A percentile compares a stretch with the other conserved stretches of the same genome.
Conservation (phyloP, 2,888 invertebrate species). For the Apodemia mormo region DNA sequence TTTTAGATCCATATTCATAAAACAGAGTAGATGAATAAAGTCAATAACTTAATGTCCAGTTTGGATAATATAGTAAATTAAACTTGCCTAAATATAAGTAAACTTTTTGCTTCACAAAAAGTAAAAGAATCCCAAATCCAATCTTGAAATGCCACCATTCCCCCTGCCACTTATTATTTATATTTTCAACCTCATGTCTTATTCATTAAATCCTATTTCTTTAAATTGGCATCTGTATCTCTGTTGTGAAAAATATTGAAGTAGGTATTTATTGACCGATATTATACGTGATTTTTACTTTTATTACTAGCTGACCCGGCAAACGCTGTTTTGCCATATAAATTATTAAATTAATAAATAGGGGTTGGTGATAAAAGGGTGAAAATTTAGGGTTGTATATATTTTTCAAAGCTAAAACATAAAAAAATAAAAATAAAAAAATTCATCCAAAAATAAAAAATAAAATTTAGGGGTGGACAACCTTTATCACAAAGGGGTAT, state of each 20-base stretch:
- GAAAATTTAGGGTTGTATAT: too few species aligned
- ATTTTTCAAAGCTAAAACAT: too few species aligned
- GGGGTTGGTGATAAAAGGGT: too few species aligned
- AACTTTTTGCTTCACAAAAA: background rate
- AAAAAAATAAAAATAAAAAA: too few species aligned
- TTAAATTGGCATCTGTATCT: slow-evolving; percentile 1
- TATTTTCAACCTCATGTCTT: slow-evolving; percentile 14
- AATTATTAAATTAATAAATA: too few species aligned
- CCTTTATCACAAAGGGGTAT: too few species aligned
- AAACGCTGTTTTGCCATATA: too few species aligned
- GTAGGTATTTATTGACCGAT: background rate
- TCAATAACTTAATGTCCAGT: too few species aligned
- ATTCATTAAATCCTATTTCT: slow-evolving; percentile 6
- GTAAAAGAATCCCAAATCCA: background rate
- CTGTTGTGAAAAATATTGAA: background rate
- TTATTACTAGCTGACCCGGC: background rate
- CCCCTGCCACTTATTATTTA: slow-evolving; percentile 5
- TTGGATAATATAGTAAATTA: too few species aligned
- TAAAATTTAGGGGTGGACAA: too few species aligned
- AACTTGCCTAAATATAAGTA: background rate
- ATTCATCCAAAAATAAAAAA: too few species aligned
- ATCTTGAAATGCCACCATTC: background rate
- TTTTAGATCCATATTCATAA: background rate
- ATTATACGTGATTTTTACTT: background rate
- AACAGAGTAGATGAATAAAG: background rate